Conservation (phyloP, 2,888 invertebrate species). For the Apocheima hispidaria region DNA sequence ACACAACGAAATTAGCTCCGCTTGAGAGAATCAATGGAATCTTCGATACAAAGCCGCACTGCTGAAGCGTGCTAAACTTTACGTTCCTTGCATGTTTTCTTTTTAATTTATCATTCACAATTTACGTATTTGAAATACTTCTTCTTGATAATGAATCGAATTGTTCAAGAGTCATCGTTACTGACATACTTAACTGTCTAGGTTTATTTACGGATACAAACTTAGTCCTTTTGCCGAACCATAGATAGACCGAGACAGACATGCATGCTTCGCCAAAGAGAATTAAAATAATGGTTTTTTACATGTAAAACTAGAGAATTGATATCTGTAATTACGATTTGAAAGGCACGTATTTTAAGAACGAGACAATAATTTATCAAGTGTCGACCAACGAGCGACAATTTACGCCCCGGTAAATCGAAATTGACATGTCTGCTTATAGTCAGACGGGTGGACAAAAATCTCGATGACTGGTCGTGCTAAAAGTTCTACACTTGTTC, state of each 20-base stretch:
- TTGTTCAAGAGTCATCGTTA: slow-evolving; percentile 57
- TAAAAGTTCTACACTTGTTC: slow-evolving; percentile 33
- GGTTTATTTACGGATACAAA: slow-evolving; percentile 63
- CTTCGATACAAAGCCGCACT: slow-evolving; percentile 37
- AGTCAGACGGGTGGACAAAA: slow-evolving; percentile 59
- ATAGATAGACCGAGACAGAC: slow-evolving; percentile 60
- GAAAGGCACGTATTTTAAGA: slow-evolving; percentile 53
- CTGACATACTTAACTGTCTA: slow-evolving; percentile 72
- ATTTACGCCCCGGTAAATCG: slow-evolving; percentile 66
- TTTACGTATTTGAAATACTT: not conserved
- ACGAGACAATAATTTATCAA: slow-evolving; percentile 58
- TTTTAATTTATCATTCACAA: slow-evolving; percentile 14
- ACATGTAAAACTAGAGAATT: slow-evolving; percentile 45
- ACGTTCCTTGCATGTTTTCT: slow-evolving; percentile 24
- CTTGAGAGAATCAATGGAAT: slow-evolving; percentile 56
- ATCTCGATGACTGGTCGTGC: slow-evolving; percentile 51
- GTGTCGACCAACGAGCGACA: slow-evolving; percentile 53
- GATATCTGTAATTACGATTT: slow-evolving; percentile 47
- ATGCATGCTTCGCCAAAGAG: slow-evolving; percentile 59
- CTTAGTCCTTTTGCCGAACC: slow-evolving; percentile 61
- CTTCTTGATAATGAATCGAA: slow-evolving; percentile 37
- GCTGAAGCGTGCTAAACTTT: slow-evolving; percentile 37
- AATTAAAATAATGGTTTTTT: slow-evolving; percentile 16
- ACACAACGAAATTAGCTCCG: slow-evolving; percentile 64
- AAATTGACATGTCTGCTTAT: slow-evolving; percentile 65